Conservation (phyloP, 2,888 invertebrate genomes). For the Rambutsinella grinnellia region DNA sequence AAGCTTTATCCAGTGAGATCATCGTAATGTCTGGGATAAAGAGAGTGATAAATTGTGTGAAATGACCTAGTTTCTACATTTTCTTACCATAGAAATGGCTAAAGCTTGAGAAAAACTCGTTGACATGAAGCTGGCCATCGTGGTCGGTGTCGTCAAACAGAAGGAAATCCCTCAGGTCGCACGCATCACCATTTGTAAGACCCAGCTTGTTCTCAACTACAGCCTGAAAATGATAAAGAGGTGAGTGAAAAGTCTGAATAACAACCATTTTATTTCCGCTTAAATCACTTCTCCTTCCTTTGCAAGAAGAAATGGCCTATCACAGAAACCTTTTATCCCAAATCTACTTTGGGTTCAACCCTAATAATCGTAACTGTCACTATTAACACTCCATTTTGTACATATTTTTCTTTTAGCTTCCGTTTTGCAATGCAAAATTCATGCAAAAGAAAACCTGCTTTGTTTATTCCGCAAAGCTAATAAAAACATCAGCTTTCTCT, state of each 20-base stretch:
- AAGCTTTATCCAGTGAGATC: constrained; percentile 79
- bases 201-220: constrained; percentile 28
- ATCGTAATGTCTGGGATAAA: constrained; percentile 76
- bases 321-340: too few relatives aligned
- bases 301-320: not conserved
- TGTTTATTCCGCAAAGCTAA: too few relatives aligned
- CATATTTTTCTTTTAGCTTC: too few relatives aligned
- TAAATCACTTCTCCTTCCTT: not conserved
- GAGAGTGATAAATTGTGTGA: constrained; percentile 48
- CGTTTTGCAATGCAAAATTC: constrained; percentile 69
- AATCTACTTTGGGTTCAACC: constrained; percentile 47
- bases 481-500: too few relatives aligned
- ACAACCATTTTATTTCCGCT: constrained; percentile 22
- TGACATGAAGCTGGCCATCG: constrained; percentile 77
- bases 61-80: constrained; percentile 66
- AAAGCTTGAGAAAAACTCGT: constrained; percentile 82
- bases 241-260: constrained; percentile 38
- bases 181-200: constrained; percentile 69
- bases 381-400: constrained; percentile 58
- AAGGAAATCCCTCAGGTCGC: constrained; percentile 78
- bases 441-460: too few relatives aligned
- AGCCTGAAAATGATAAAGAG: too few relatives aligned
- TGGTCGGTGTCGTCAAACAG: constrained; percentile 78
- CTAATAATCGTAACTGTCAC: constrained; percentile 53
- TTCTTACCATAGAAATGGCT: constrained; percentile 81